Evolutionary conservation across 2,888 invertebrate genomes (phyloP).

Genomic region (Caenorhabditis panamensis): DNA sequence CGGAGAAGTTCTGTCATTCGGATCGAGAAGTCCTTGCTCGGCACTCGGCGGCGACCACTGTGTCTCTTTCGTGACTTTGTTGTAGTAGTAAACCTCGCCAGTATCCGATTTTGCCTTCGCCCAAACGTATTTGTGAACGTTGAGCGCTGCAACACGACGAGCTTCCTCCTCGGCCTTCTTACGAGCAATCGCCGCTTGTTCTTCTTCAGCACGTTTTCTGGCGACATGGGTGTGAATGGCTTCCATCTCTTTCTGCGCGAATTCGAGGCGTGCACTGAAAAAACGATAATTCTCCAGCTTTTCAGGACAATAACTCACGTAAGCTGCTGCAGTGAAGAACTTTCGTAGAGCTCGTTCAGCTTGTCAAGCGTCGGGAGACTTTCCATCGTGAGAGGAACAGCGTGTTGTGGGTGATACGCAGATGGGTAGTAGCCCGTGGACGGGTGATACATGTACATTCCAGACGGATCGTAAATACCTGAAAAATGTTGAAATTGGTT

Average conservation of each 20-base stretch:
- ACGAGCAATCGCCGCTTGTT: conserved; percentile 13
- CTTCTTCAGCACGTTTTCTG: neutral
- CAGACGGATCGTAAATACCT: conserved; percentile 14
- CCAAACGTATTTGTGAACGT: conserved; percentile 89
- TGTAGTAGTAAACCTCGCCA: conserved; percentile 92
- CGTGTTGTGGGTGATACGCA: neutral
- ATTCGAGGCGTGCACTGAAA: conserved; percentile 14
- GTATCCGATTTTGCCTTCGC: conserved; percentile 89
- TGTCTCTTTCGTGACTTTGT: conserved; percentile 62
- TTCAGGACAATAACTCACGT: conserved; percentile 1
- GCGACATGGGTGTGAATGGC: neutral
- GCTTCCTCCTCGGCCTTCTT: conserved; percentile 13
- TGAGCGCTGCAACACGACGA: conserved; percentile 7
- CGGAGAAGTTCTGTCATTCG: conserved; percentile 33
- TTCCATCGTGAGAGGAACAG: conserved; percentile 10
- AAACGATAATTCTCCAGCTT: neutral
- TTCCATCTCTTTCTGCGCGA: conserved; percentile 7
- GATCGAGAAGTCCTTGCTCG: conserved; percentile 55
- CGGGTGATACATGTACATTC: conserved; percentile 19
- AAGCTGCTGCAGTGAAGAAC: conserved; percentile 25
- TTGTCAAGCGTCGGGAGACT: conserved; percentile 19
- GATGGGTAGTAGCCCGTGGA: conserved; percentile 11
- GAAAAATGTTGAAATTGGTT: neutral
- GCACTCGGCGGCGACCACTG: conserved; percentile 56
- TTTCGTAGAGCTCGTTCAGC: conserved; percentile 21